Evolutionary conservation across 2,888 invertebrate genomes (phyloP).

Genomic region (Dynastes tityus): DNA sequence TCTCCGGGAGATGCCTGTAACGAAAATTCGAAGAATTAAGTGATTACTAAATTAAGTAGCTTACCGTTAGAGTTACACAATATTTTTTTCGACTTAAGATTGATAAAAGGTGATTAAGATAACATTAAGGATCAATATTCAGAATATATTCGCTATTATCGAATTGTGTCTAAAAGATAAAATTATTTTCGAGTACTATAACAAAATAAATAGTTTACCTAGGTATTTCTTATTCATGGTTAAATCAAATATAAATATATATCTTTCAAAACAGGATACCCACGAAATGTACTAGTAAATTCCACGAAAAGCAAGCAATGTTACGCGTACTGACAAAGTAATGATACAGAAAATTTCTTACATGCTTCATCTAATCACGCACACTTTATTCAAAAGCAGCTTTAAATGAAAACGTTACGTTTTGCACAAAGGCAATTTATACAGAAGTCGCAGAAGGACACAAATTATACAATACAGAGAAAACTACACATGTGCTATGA

Average conservation of each 20-base stretch:
- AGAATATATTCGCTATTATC: background rate
- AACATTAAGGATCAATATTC: no score
- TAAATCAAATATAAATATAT: background rate
- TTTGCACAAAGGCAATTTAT: no score
- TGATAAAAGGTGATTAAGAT: no score
- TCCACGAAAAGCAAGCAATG: no score
- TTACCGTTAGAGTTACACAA: background rate
- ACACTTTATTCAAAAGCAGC: background rate
- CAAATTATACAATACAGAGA: no score
- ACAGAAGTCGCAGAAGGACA: no score
- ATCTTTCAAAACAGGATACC: background rate
- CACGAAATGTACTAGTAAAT: no score
- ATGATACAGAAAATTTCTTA: background rate
- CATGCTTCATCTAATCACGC: background rate
- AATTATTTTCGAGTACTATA: background rate
- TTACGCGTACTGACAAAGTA: no score
- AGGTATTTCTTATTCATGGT: no score
- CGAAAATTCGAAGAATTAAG: constrained; percentile 54
- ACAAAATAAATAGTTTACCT: background rate
- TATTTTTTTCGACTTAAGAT: no score
- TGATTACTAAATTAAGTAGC: constrained; percentile 66
- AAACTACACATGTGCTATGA: background rate
- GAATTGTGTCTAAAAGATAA: background rate
- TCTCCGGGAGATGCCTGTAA: constrained; percentile 78
- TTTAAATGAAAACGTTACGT: no score